Evolutionary conservation across 2,888 invertebrate species (phyloP).

Genomic region (Lobophora halterata): DNA sequence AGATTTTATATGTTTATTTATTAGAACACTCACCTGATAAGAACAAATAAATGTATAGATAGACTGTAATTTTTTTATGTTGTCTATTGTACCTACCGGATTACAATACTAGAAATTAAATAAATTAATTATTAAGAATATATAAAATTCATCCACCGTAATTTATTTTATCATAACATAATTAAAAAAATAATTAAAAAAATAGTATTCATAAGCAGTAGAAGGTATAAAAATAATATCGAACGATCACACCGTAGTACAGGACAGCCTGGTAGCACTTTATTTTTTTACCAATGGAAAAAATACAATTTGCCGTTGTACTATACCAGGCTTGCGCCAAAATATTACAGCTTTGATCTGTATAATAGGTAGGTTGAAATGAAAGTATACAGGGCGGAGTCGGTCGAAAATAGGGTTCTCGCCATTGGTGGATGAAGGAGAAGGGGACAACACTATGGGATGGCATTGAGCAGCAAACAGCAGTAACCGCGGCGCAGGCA

Average conservation of each 20-base stretch:
- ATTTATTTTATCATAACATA: too few relatives aligned
- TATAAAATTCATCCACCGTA: too few relatives aligned
- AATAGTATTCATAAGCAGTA: too few relatives aligned
- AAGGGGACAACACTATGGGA: conserved; percentile 42
- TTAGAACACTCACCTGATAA: too few relatives aligned
- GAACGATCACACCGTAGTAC: conserved; percentile 19
- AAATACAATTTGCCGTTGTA: conserved; percentile 61
- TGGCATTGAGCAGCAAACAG: conserved; percentile 35
- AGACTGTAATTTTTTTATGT: too few relatives aligned
- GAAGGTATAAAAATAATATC: conserved; percentile 25
- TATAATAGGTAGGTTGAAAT: conserved; percentile 69
- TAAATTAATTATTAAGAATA: too few relatives aligned
- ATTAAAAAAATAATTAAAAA: too few relatives aligned
- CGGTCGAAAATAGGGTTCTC: conserved; percentile 26
- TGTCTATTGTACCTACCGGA: too few relatives aligned
- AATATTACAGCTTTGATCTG: conserved; percentile 64
- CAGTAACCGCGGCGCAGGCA: conserved; percentile 35
- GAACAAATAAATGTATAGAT: too few relatives aligned
- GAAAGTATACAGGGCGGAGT: conserved; percentile 56
- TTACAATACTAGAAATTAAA: too few relatives aligned
- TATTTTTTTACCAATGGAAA: conserved; percentile 47
- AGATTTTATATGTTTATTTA: too few relatives aligned
- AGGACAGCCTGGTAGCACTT: conserved; percentile 16
- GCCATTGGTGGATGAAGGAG: conserved; percentile 50
- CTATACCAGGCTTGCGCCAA: conserved; percentile 56